phyloP scores from a whole-genome alignment of 2,888 invertebrate genomes.

The Hedya salicella region DNA sequence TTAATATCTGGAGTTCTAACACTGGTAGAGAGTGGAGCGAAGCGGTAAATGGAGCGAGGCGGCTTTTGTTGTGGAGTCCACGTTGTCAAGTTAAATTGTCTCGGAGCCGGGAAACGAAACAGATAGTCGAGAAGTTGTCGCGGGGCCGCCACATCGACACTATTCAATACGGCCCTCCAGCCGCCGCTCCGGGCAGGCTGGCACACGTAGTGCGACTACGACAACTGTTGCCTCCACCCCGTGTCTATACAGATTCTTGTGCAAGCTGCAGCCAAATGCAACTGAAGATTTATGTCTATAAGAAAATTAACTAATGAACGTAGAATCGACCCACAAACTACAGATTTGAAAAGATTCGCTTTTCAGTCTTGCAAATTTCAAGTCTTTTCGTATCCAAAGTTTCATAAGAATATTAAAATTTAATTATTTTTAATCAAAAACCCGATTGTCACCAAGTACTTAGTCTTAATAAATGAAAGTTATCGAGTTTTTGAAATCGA shows the following conservation, averaged over 20 bases:
- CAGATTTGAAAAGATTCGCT: no score
- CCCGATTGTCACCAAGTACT: neutral
- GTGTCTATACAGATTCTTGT: neutral
- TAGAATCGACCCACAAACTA: no score
- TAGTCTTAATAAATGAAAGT: conserved; percentile 15
- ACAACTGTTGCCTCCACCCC: conserved; percentile 39
- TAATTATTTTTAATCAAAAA: conserved; percentile 8
- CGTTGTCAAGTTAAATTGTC: conserved; percentile 84
- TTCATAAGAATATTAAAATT: neutral
- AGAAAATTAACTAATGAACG: no score
- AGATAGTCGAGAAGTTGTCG: conserved; percentile 80
- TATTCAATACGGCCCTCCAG: conserved; percentile 66
- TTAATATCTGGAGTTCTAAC: conserved; percentile 62
- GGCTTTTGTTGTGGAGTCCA: conserved; percentile 74
- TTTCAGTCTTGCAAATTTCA: neutral
- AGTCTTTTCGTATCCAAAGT: neutral
- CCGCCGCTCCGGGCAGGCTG: conserved; percentile 43
- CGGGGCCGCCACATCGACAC: conserved; percentile 74
- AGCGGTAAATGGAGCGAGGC: conserved; percentile 76
- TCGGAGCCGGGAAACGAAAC: conserved; percentile 80
- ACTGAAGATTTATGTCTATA: no score
- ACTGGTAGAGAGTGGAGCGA: conserved; percentile 57
- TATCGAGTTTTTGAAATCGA: neutral
- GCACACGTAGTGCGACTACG: conserved; percentile 41
- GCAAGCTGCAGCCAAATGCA: neutral